phyloP scores from a whole-genome alignment of 2,888 invertebrate genomes.

The Brachynemurus nebulosus region DNA sequence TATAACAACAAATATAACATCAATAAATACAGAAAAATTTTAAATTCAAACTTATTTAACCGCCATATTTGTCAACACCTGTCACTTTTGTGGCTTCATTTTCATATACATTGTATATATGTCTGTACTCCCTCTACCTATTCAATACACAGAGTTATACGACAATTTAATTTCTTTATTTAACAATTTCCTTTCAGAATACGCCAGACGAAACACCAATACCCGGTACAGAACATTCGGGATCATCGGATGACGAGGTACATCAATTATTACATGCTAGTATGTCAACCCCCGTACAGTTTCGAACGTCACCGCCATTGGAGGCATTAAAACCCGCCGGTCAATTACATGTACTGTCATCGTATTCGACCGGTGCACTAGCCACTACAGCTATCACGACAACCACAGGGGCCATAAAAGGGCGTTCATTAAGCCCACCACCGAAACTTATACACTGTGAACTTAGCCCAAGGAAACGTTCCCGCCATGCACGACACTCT shows the following conservation, averaged over 20 bases:
- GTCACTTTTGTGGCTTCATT: no score
- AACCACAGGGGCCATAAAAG: conserved; percentile 27
- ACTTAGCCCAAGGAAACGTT: conserved; percentile 39
- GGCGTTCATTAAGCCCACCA: conserved; percentile 34
- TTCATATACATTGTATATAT: no score
- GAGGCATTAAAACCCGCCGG: conserved; percentile 68
- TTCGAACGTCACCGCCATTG: conserved; percentile 80
- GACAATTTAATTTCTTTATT: not conserved
- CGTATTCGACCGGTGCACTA: conserved; percentile 20
- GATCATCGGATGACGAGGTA: conserved; percentile 49
- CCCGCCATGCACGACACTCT: conserved; percentile 43
- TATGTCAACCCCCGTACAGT: conserved; percentile 72
- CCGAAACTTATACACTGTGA: conserved; percentile 40
- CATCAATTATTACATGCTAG: conserved; percentile 44
- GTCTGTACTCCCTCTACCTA: no score
- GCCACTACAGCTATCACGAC: conserved; percentile 28
- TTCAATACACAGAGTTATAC: not conserved
- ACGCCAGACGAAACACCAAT: conserved; percentile 5
- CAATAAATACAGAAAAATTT: no score
- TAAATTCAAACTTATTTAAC: no score
- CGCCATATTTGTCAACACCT: no score
- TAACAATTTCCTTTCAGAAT: conserved; percentile 1
- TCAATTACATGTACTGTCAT: conserved; percentile 16
- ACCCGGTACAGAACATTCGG: conserved; percentile 30
- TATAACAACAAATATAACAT: no score